These are phyloP conservation scores for Galeopterus variegatus DNA, from an alignment of 2,113 vertebrate species.

Conservation along the genomic window DNA sequence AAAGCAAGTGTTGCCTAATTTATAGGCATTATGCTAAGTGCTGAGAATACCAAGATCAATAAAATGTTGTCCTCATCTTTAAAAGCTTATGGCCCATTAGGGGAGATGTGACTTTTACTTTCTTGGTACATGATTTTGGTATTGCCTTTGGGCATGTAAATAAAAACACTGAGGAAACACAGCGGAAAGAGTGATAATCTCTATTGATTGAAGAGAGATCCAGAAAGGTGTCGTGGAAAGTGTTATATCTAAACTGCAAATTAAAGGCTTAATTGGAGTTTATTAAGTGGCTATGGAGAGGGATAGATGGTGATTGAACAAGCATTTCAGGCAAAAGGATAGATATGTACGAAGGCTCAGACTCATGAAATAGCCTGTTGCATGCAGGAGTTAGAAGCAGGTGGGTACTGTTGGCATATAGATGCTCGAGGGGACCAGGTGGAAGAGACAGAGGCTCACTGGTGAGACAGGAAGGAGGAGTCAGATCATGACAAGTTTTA, in stretches of 20 bases:
- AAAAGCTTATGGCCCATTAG: neutral
- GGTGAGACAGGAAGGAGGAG: neutral
- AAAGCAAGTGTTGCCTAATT: neutral
- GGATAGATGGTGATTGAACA: neutral
- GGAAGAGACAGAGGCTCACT: neutral
- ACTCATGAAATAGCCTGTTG: neutral
- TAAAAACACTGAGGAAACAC: slow-evolving; percentile 41
- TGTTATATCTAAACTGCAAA: neutral
- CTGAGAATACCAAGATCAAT: slow-evolving; percentile 1
- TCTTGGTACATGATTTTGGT: neutral
- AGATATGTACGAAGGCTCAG: neutral
- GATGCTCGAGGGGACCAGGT: neutral
- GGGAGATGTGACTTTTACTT: neutral
- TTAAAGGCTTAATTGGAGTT: neutral
- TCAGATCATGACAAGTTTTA: neutral
- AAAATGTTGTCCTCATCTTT: neutral
- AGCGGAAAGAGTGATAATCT: neutral
- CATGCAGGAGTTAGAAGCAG: neutral
- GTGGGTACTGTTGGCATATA: neutral
- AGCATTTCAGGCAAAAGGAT: neutral
- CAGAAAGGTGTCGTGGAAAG: neutral
- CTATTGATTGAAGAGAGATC: neutral
- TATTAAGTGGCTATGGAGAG: neutral
- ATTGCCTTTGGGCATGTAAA: neutral
- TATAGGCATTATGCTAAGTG: neutral